Conservation (phyloP, 2,797 vertebrate species). For the Phaenicophaeus curvirostris region DNA sequence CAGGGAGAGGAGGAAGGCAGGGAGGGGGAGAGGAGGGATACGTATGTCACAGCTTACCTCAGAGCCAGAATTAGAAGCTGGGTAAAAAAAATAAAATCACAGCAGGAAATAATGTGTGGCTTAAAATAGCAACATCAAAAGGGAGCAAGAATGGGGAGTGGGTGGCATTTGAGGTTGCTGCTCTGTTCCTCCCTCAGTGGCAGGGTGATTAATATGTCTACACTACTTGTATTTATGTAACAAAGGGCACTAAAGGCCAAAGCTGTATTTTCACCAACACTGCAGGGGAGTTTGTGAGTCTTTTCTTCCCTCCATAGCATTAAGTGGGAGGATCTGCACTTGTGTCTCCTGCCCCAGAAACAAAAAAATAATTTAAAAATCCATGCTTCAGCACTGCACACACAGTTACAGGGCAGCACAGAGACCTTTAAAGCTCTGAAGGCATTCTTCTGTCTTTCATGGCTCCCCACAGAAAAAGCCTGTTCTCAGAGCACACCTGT, state of each 20-base stretch:
- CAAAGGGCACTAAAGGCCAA: conserved; percentile 66
- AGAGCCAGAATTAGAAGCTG: conserved; percentile 91
- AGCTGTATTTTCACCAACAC: conserved; percentile 49
- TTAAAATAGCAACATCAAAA: conserved; percentile 85
- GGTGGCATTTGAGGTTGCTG: conserved; percentile 77
- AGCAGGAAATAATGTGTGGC: conserved; percentile 82
- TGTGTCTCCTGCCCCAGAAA: conserved; percentile 47
- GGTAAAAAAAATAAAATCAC: conserved; percentile 86
- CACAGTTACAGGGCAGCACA: background rate
- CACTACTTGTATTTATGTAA: conserved; percentile 66
- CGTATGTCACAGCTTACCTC: conserved; percentile 92
- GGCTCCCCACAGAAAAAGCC: conserved; percentile 1
- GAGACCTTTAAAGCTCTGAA: background rate
- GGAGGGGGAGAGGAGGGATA: conserved; percentile 65
- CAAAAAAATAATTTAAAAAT: background rate
- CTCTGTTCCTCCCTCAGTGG: conserved; percentile 72
- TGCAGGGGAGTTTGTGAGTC: conserved; percentile 35
- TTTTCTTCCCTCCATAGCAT: conserved; percentile 48
- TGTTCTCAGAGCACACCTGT: conserved; percentile 35
- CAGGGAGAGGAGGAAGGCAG: conserved; percentile 46
- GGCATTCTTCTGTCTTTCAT: background rate
- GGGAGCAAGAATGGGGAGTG: conserved; percentile 74
- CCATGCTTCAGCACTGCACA: background rate
- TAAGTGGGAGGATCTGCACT: conserved; percentile 52
- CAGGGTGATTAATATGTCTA: conserved; percentile 71